Conservation (phyloP, 2,888 invertebrate species). For the Sinopyrophorus schimmeli region DNA sequence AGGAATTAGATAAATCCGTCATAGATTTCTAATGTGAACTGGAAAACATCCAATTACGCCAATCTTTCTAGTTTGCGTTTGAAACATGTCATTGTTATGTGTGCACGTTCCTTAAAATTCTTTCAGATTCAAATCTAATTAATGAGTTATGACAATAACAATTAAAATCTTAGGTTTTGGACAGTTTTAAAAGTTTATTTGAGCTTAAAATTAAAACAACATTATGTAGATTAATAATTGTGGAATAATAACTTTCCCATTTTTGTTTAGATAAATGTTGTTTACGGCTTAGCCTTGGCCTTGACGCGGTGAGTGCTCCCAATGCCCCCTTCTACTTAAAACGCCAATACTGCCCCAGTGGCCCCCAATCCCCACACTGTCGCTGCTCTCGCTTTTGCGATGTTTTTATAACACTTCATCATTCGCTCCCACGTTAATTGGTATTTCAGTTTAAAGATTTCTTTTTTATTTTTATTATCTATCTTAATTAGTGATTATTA, state of each 20-base stretch:
- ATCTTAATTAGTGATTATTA: constrained; percentile 4
- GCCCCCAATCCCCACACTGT: constrained; percentile 43
- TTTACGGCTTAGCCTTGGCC: constrained; percentile 50
- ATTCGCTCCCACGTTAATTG: constrained; percentile 34
- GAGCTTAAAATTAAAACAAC: constrained; percentile 5
- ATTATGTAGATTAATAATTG: constrained; percentile 11
- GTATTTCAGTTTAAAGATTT: constrained; percentile 24
- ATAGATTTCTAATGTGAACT: constrained; percentile 5
- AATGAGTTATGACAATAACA: constrained; percentile 1
- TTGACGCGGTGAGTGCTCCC: constrained; percentile 50
- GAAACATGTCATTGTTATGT: constrained; percentile 4
- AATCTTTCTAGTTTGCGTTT: constrained; percentile 7
- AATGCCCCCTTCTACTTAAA: constrained; percentile 38
- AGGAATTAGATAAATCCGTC: constrained; percentile 9
- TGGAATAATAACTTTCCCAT: constrained; percentile 23
- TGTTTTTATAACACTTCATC: constrained; percentile 33
- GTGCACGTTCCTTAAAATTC: not conserved
- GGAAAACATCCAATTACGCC: constrained; percentile 10
- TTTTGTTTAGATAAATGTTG: constrained; percentile 39
- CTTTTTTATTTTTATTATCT: constrained; percentile 7
- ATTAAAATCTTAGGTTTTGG: not conserved
- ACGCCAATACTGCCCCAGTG: constrained; percentile 47
- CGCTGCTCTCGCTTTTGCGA: constrained; percentile 29
- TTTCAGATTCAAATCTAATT: not conserved
- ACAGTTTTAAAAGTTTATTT: not conserved